These are phyloP conservation scores for Chamaetylas fuelleborni DNA, from an alignment of 2,113 vertebrate genomes.

Conservation along the genomic window DNA sequence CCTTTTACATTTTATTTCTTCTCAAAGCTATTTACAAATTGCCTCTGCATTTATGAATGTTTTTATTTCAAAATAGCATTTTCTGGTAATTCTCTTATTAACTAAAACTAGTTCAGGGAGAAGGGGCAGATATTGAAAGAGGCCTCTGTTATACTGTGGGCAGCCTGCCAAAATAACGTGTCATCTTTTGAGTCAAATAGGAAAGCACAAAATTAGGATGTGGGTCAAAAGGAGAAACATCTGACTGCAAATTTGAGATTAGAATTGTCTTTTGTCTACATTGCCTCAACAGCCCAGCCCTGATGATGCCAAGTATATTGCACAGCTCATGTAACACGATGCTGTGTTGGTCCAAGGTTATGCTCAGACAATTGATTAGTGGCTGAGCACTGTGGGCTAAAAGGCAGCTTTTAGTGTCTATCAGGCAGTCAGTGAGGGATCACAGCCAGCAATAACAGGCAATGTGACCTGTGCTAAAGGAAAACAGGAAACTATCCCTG, in stretches of 20 bases:
- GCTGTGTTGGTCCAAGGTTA: neutral
- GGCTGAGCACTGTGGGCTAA: neutral
- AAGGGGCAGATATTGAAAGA: neutral
- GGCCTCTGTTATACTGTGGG: neutral
- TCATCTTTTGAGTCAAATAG: neutral
- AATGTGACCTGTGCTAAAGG: neutral
- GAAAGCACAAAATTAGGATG: neutral
- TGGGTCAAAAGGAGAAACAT: neutral
- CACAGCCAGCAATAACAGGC: neutral
- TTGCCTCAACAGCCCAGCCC: neutral
- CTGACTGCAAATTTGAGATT: neutral
- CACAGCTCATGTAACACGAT: neutral
- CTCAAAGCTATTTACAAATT: neutral
- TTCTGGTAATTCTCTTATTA: neutral
- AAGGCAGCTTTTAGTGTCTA: neutral
- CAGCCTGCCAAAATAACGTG: neutral
- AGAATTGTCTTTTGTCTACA: conserved; percentile 10
- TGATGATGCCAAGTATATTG: neutral
- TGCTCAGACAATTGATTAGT: conserved; percentile 1
- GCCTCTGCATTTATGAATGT: neutral
- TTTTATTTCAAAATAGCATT: neutral
- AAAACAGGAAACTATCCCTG: conserved; percentile 23
- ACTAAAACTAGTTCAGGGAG: neutral
- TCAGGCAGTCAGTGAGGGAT: neutral
- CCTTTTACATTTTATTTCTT: neutral